phyloP scores from a whole-genome alignment of 2,113 vertebrate genomes.

The Salvelinus namaycush region DNA sequence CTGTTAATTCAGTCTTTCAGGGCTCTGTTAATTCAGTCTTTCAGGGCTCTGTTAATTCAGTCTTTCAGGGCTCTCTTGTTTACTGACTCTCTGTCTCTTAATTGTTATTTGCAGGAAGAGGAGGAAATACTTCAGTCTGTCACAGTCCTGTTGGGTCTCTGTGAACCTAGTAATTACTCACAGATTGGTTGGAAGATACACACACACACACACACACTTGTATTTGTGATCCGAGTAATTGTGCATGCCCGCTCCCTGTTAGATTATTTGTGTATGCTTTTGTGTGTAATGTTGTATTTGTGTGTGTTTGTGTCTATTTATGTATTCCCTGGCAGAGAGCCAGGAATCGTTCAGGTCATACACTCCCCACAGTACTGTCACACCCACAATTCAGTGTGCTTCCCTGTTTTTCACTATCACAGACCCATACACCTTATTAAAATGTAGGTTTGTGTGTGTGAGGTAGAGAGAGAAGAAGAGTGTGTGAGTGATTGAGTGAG shows the following conservation, averaged over 20 bases:
- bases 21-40: no score
- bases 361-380: not conserved
- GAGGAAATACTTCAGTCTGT: not conserved
- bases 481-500: no score
- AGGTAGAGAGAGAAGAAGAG: no score
- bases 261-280: conserved; percentile 15
- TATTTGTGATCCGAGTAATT: not conserved
- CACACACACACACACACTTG: not conserved
- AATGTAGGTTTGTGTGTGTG: not conserved
- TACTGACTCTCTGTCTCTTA: conserved; percentile 16
- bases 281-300: not conserved
- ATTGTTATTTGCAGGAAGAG: conserved; percentile 16
- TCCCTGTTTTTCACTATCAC: not conserved
- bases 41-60: no score
- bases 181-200: not conserved
- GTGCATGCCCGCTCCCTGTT: conserved; percentile 31
- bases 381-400: not conserved
- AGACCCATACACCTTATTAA: not conserved
- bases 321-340: not conserved
- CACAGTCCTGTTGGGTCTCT: not conserved
- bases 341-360: not conserved
- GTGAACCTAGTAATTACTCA: conserved; percentile 14
- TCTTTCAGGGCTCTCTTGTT: not conserved
- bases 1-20: no score
- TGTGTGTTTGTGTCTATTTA: conserved; percentile 9